phyloP scores from a whole-genome alignment of 30 jellyfish, hydroid and myxozoan species.

The Chironex yamaguchii region DNA sequence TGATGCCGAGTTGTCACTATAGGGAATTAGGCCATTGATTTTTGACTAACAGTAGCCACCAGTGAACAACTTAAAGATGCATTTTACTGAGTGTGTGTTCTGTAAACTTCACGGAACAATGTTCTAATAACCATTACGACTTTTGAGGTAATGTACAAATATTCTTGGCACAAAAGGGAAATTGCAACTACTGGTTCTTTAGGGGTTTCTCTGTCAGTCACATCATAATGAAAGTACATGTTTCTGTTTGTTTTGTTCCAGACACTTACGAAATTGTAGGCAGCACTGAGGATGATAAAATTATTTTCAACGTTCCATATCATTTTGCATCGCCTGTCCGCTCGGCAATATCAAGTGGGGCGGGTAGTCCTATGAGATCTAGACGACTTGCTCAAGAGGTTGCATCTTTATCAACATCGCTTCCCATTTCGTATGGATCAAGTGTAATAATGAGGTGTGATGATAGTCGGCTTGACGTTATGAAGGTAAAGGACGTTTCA shows the following conservation, averaged over 20 bases:
- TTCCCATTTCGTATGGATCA: slow-evolving; percentile 90
- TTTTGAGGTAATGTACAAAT: too few relatives aligned
- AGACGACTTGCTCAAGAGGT: slow-evolving; percentile 96
- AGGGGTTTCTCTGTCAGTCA: not conserved
- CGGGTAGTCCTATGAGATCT: slow-evolving; percentile 78
- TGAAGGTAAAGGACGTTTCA: slow-evolving; percentile 96
- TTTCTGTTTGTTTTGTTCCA: slow-evolving; percentile 14
- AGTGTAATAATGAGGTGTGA: slow-evolving; percentile 93
- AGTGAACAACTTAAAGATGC: too few relatives aligned
- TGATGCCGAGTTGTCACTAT: too few relatives aligned
- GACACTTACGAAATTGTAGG: slow-evolving; percentile 89
- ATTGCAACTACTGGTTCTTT: not conserved
- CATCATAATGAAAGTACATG: too few relatives aligned
- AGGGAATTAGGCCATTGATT: too few relatives aligned
- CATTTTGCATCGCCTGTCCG: slow-evolving; percentile 79
- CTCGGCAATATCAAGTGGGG: slow-evolving; percentile 72
- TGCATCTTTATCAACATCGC: slow-evolving; percentile 93
- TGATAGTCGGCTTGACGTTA: slow-evolving; percentile 91
- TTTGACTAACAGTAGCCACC: too few relatives aligned
- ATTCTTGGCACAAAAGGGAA: not conserved
- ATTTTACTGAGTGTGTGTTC: too few relatives aligned
- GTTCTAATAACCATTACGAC: too few relatives aligned
- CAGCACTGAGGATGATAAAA: slow-evolving; percentile 84
- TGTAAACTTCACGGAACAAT: too few relatives aligned
- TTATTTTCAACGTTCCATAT: slow-evolving; percentile 82